Evolutionary conservation across 2,888 invertebrate species (phyloP), one percentile per base, ranked within the genome.

Genomic region (Drosophila ochracea): DNA sequence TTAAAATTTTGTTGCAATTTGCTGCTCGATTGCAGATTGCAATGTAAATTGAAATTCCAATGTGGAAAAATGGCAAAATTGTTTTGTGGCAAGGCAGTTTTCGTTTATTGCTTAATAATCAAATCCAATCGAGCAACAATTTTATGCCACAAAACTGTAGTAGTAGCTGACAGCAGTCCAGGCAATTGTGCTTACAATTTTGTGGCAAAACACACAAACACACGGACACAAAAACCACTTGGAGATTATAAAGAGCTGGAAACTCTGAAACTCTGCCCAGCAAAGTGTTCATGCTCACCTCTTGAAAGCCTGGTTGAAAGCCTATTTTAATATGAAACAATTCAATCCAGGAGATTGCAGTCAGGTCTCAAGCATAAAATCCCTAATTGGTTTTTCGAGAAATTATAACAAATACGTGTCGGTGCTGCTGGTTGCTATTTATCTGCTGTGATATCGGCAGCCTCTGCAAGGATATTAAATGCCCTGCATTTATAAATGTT

Each of bases 91-190:
- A 60, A 50, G 61, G 43, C 69, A 70, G 59, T 52, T 53, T 67
- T 78, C 63, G 73, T 70, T 68, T 81, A 82, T 80, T 81, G 82
- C 82, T 81, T 82, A 73, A 78, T 80, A 80, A 83, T 69, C 73
- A 82, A 83, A 82, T 83, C 63, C 83, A 75, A 83, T 80, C 83
- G 80, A 69, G 70, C 80, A 77, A 62, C 81, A 70, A 65, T 70
- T 70, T 76, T 39, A 61, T 64, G 74, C 73, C 67, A 73, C 73
- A 74, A 70, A 53, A 55, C 41, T 64, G 55, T 49, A 63, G 57
- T 59, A 49, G 52, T 28, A 63, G 68, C 41, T 28, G 37, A 10
- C 13, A 62, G 31, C 39, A 35, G 49, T 39, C 33, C 33, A 43
- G 49, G 31, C 41, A 57, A 63, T 59, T 68, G 31, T 60, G 71